Base-by-base conservation (phyloP, 1,140 invertebrate genomes). In the Zaprionus nigranus region DNA sequence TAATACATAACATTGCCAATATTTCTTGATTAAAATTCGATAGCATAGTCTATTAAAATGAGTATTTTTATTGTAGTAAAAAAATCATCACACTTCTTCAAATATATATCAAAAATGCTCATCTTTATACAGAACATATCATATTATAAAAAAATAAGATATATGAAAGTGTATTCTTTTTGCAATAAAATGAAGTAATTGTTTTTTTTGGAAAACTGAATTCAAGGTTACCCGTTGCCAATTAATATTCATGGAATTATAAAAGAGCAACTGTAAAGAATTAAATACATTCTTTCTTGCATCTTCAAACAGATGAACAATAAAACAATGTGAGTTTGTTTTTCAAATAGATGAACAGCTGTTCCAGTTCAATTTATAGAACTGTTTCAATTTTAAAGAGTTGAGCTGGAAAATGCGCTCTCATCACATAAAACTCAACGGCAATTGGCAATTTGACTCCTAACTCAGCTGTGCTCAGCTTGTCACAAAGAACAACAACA, bases 281-380 rank as follows among this genome's bases (percentile, higher is more conserved):
- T 17, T 17, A n/a, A 46, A 46, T 46, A 46, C 17, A 15, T 26
- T 51, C 20, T 28, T 46, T 57, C 54, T 54, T 40, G 30, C 13
- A 26, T 38, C 40, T 46, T 46, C 40, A 64, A 64, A 64, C 62
- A 64, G 62, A 64, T 64, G 62, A 40, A 54, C 38, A 64, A 40
- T 64, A 54, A 64, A 54, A 64, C 34, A 54, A 54, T 34, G 34
- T 20, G 26, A 22, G 43, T 28, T 62, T 43, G 22, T 60, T 49
- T 49, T 34, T 7, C 30, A 54, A 64, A 64, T 54, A 54, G 9
- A n/a, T 7, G 40, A 17, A 46, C 40, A 46, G 40, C 40, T 46
- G 40, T 17, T 46, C 40, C n/a, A 46, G 40, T 46, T 17, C 3
- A 17, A 46, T 46, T 17, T n/a, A 1, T 9, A 3, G 7, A 46